phyloP scores from a whole-genome alignment of 2,797 vertebrate genomes.

The Pseudochromis fuscus region DNA sequence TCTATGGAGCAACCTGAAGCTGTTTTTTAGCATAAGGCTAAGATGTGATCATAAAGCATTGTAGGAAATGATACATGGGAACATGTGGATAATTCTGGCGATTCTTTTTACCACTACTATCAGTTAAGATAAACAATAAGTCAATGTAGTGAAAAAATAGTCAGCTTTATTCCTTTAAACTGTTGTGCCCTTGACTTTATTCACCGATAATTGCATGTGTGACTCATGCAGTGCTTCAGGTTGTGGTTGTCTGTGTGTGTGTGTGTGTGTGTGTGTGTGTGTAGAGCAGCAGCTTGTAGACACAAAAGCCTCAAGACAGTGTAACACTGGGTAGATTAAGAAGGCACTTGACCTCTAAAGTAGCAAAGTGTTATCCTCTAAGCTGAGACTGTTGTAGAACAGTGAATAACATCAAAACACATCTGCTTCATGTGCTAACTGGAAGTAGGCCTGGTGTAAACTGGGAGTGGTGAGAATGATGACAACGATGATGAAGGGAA shows the following conservation, averaged over 20 bases:
- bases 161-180: conserved; percentile 17
- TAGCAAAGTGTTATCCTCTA: conserved; percentile 46
- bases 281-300: conserved; percentile 8
- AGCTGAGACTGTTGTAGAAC: conserved; percentile 12
- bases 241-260: conserved; percentile 1
- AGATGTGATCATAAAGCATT: background rate
- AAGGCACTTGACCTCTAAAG: conserved; percentile 51
- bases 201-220: conserved; percentile 36
- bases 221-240: conserved; percentile 19
- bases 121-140: background rate
- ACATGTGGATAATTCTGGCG: background rate
- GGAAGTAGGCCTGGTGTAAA: background rate
- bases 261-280: conserved; percentile 11
- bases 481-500: accelerated
- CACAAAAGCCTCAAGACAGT: conserved; percentile 41
- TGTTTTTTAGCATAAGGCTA: background rate
- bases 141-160: conserved; percentile 1
- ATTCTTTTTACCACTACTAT: background rate
- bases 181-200: conserved; percentile 14
- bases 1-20: background rate
- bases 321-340: conserved; percentile 38
- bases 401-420: conserved; percentile 23
- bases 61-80: background rate
- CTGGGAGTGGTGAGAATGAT: background rate
- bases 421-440: conserved; percentile 12